Evolutionary conservation across 2,797 vertebrate species (phyloP).

Genomic region (Dromococcyx pavoninus): DNA sequence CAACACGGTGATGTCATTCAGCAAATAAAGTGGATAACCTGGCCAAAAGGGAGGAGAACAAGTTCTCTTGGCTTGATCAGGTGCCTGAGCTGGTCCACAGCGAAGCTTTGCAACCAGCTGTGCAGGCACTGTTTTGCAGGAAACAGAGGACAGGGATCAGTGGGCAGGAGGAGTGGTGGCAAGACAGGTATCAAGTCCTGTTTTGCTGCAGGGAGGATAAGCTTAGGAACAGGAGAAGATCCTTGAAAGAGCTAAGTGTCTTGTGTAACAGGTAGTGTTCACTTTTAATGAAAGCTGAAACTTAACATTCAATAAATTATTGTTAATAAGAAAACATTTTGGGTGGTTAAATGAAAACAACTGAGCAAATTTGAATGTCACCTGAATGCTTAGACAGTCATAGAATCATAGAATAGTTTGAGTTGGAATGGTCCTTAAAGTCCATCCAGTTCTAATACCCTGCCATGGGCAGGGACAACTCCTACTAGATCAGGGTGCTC

Average conservation of each 20-base stretch:
- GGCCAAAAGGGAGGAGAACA: neutral
- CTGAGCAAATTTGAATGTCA: neutral
- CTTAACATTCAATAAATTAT: neutral
- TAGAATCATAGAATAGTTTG: too few relatives aligned
- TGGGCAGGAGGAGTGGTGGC: neutral
- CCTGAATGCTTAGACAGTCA: neutral
- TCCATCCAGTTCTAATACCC: too few relatives aligned
- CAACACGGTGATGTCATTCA: accelerated
- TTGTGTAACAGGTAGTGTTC: neutral
- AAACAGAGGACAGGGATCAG: neutral
- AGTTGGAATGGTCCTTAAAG: too few relatives aligned
- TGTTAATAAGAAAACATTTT: neutral
- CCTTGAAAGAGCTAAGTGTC: neutral
- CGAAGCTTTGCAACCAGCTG: neutral
- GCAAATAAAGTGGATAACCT: neutral
- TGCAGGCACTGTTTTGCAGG: neutral
- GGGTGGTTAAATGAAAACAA: neutral
- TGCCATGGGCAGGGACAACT: too few relatives aligned
- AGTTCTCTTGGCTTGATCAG: neutral
- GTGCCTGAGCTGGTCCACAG: neutral
- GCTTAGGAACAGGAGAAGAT: neutral
- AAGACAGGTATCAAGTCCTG: neutral
- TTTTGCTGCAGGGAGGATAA: neutral
- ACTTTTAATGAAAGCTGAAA: neutral
- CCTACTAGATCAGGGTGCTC: too few relatives aligned